phyloP scores from a whole-genome alignment of 2,888 invertebrate genomes.

The Entomobrya multifasciata region DNA sequence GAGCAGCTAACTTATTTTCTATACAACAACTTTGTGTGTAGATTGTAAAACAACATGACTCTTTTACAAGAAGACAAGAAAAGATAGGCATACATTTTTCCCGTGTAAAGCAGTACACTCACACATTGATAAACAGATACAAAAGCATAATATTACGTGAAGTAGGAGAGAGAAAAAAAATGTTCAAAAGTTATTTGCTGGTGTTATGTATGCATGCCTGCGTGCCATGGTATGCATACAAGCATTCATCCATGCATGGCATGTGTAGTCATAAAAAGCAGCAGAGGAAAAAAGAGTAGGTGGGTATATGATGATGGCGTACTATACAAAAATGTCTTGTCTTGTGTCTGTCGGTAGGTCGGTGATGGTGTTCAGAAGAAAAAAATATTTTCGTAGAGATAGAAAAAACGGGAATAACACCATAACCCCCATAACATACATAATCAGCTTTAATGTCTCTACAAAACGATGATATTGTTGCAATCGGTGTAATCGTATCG shows the following conservation, averaged over 20 bases:
- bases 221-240: constrained; percentile 61
- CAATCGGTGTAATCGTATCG: constrained; percentile 23
- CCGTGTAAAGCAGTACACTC: not conserved
- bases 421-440: constrained; percentile 17
- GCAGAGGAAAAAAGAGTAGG: constrained; percentile 1
- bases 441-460: constrained; percentile 12
- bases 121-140: constrained; percentile 25
- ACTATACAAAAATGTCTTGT: constrained; percentile 9
- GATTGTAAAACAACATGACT: not conserved
- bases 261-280: not conserved
- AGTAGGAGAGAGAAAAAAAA: constrained; percentile 28
- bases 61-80: not conserved
- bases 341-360: constrained; percentile 35
- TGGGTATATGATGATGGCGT: not conserved
- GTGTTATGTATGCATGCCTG: constrained; percentile 70
- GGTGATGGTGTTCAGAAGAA: constrained; percentile 11
- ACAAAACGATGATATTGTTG: constrained; percentile 20
- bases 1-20: not conserved
- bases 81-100: constrained; percentile 1
- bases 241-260: constrained; percentile 52
- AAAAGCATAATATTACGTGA: not conserved
- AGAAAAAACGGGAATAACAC: constrained; percentile 27
- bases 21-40: not conserved
- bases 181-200: constrained; percentile 59
- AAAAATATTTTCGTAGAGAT: not conserved